Evolutionary conservation across 2,888 invertebrate species (phyloP).

Genomic region (Marasmarcha lunaedactyla): DNA sequence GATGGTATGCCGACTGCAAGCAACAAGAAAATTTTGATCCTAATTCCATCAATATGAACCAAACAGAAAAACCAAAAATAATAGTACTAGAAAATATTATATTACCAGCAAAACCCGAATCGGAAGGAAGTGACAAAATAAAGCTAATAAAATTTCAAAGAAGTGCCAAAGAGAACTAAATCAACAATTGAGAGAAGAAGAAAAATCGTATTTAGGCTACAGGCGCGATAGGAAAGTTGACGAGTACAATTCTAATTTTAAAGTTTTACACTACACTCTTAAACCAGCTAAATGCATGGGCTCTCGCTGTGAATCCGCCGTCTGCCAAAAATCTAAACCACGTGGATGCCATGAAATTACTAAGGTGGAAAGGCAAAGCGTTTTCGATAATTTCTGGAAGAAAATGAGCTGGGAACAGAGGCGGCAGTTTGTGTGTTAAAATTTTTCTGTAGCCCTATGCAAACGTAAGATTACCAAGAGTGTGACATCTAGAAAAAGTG

Average conservation of each 20-base stretch:
- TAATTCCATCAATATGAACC: too few species aligned
- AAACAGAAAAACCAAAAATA: not conserved
- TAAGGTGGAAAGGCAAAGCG: slow-evolving; percentile 2
- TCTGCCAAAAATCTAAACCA: not conserved
- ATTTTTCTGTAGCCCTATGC: slow-evolving; percentile 7
- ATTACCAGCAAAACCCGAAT: not conserved
- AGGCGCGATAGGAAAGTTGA: slow-evolving; percentile 3
- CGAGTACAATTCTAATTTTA: slow-evolving; percentile 2
- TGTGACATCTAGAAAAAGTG: slow-evolving; percentile 8
- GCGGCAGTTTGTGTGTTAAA: slow-evolving; percentile 7
- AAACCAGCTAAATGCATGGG: slow-evolving; percentile 5
- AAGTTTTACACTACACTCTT: slow-evolving; percentile 3
- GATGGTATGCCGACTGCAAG: too few species aligned
- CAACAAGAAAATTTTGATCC: too few species aligned
- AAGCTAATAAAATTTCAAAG: slow-evolving; percentile 5
- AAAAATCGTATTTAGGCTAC: not conserved
- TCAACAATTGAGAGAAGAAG: slow-evolving; percentile 3
- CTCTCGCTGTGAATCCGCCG: slow-evolving; percentile 1
- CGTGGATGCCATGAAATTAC: not conserved
- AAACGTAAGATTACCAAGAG: slow-evolving; percentile 9
- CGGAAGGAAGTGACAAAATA: not conserved
- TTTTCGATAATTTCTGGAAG: slow-evolving; percentile 7
- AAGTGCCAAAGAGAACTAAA: slow-evolving; percentile 4
- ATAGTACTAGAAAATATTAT: not conserved
- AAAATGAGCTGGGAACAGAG: slow-evolving; percentile 10